Base-by-base conservation (phyloP, 2,888 invertebrate genomes). In the Temnothorax unifasciatus region DNA sequence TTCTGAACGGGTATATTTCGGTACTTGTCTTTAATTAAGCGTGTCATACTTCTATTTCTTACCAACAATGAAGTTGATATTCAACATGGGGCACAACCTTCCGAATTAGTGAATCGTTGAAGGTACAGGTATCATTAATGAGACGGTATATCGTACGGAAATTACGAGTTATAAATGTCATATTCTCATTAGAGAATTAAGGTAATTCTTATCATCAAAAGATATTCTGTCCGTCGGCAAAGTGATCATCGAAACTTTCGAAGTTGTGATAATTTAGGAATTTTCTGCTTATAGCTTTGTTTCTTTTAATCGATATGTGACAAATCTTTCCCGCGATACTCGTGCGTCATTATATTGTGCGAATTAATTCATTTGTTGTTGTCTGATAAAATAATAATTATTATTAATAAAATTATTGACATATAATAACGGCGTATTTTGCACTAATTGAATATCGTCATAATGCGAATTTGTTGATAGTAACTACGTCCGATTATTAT, bases 401-500 rank as follows among this genome's bases (percentile, higher is more conserved):
- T 34, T 50, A 29, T 29, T 68, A 44, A 47, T 63, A 50, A 41
- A 50, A 29, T 47, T 34, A 61, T 47, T 44, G 61, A 25, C 34
- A 38, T 63, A 9, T 25, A 38, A 76, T 38, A 76, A 18, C n/a
- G n/a, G 13, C 38, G 15, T 21, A 59, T 57, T 15, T 69, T 71
- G 29, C 5, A 57, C 59, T 77, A 79, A 79, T 79, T 69, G 34
- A 34, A 47, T 44, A 69, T 79, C n/a, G 38, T 47, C 44, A 21
- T 68, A 44, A 41, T 44, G 34, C 47, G 21, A 59, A 21, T 25
- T 71, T 47, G 18, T 79, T 79, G 18, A 59, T 59, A 34, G 38
- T 59, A 69, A 77, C 15, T 25, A 25, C 18, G 54, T 68, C 44
- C 15, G 69, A 68, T 77, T 77, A 75, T 29, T 69, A 44, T 47